Conservation (phyloP, 2,113 vertebrate species). For the Poeciliopsis prolifica region DNA sequence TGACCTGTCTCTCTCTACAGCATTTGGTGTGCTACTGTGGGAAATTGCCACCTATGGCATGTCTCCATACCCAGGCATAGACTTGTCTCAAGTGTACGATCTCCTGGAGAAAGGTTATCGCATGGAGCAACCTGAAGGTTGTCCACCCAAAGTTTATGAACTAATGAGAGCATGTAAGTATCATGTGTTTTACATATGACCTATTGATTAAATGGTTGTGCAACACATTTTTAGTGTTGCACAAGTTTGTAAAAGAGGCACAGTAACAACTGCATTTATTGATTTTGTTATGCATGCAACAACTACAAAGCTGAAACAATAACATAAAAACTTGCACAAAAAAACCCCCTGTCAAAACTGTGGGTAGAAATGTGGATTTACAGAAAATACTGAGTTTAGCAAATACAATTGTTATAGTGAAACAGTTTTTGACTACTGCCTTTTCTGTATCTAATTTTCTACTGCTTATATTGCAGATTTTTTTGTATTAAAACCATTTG, state of each 20-base stretch:
- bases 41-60: constrained; percentile 99
- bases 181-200: background rate
- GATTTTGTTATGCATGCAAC: background rate
- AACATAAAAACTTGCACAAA: background rate
- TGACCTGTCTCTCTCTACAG: constrained; percentile 68
- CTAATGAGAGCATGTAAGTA: constrained; percentile 99
- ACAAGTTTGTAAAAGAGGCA: background rate
- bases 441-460: background rate
- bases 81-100: constrained; percentile 98
- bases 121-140: constrained; percentile 98
- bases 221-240: background rate
- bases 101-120: constrained; percentile 97
- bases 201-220: background rate
- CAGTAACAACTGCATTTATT: background rate
- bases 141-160: constrained; percentile 97
- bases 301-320: background rate
- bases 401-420: background rate
- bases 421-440: background rate
- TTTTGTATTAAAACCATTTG: background rate
- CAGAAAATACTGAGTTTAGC: background rate
- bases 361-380: background rate
- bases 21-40: constrained; percentile 97
- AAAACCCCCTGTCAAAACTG: background rate
- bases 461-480: background rate
- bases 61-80: constrained; percentile 98